These are phyloP conservation scores for Petrocephalus sullivani DNA, from an alignment of 2,797 vertebrate species.

Conservation along the genomic window DNA sequence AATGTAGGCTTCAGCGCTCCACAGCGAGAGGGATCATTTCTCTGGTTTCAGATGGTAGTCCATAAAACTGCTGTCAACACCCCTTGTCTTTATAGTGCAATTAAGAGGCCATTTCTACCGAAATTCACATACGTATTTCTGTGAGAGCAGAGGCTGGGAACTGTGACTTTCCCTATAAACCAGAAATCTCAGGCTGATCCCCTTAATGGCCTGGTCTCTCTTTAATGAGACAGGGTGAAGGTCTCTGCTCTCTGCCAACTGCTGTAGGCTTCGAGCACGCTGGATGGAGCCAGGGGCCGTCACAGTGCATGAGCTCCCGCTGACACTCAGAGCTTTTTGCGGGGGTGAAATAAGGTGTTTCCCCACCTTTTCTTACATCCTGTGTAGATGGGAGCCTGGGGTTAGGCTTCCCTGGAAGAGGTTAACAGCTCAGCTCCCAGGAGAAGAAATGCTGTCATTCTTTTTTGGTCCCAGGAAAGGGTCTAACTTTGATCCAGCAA, in stretches of 20 bases:
- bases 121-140: background rate
- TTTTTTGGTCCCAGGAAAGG: background rate
- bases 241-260: background rate
- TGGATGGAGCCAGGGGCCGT: background rate
- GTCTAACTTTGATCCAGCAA: background rate
- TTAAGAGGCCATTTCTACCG: background rate
- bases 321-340: background rate
- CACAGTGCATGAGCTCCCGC: background rate
- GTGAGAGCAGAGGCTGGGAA: background rate
- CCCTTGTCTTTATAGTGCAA: constrained; percentile 10
- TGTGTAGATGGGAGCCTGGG: background rate
- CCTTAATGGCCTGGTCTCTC: background rate
- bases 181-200: background rate
- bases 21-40: background rate
- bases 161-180: background rate
- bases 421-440: background rate
- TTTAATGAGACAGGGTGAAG: background rate
- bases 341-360: background rate
- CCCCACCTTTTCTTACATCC: background rate
- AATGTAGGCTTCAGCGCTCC: background rate
- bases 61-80: background rate
- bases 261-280: background rate
- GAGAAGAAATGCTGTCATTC: background rate
- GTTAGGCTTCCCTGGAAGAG: background rate
- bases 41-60: background rate